Conservation (phyloP, 2,888 invertebrate genomes). For the Amphipyra tragopoginis region DNA sequence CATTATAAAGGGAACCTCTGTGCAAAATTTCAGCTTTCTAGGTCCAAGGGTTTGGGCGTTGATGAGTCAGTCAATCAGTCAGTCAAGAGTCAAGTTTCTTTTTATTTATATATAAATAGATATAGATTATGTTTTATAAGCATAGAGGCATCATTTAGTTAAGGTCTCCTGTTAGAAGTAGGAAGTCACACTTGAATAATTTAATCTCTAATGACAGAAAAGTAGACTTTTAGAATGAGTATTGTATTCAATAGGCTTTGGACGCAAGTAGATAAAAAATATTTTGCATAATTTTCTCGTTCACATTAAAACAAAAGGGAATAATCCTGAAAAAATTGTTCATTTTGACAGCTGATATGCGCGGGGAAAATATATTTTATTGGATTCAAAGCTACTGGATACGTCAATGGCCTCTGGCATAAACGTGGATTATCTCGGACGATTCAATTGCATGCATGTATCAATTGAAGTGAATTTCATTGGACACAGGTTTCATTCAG, state of each 20-base stretch:
- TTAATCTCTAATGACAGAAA: no score
- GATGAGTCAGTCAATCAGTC: no score
- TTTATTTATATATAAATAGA: no score
- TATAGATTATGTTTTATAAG: no score
- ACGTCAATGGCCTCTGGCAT: conserved; percentile 15
- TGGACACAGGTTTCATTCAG: not conserved
- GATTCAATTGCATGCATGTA: conserved; percentile 20
- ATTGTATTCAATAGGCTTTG: not conserved
- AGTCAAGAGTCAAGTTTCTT: no score
- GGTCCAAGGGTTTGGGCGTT: no score
- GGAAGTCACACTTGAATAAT: no score
- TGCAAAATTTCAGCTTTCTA: no score
- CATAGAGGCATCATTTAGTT: no score
- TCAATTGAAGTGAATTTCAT: not conserved
- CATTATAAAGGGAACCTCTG: no score
- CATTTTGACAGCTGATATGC: conserved; percentile 48
- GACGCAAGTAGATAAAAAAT: conserved; percentile 45
- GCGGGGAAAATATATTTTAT: conserved; percentile 44
- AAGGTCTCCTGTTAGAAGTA: no score
- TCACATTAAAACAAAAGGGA: conserved; percentile 54
- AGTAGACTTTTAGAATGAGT: no score
- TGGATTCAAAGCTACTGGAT: conserved; percentile 33
- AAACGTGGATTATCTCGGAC: conserved; percentile 25
- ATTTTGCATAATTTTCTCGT: conserved; percentile 59
- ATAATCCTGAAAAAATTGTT: conserved; percentile 37